Conservation (phyloP, 2,797 vertebrate genomes). For the Crypturellus tataupa region DNA sequence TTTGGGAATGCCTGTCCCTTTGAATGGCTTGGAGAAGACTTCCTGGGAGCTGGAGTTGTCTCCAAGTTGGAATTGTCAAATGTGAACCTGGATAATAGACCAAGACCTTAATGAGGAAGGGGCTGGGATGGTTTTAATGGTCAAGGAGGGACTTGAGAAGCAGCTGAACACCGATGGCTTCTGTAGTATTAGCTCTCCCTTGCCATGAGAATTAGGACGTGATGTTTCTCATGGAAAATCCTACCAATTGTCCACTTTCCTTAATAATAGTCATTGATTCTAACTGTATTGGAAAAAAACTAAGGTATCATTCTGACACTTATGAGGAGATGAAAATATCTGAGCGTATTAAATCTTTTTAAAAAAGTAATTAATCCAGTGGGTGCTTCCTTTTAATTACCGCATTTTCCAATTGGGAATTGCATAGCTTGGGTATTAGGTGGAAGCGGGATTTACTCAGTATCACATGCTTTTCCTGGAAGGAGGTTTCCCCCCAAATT, state of each 20-base stretch:
- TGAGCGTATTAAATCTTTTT: neutral
- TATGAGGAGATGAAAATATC: neutral
- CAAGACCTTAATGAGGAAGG: neutral
- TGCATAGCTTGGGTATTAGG: accelerated
- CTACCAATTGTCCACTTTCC: neutral
- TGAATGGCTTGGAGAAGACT: neutral
- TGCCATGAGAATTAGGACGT: neutral
- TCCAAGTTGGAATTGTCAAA: neutral
- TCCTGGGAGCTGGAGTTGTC: neutral
- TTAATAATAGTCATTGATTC: neutral
- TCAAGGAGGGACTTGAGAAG: neutral
- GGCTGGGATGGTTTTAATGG: neutral
- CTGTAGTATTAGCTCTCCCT: neutral
- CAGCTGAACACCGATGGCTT: neutral
- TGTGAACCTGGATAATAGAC: accelerated
- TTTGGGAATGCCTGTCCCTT: neutral
- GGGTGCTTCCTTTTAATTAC: neutral
- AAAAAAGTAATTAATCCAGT: neutral
- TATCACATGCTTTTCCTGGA: constrained; percentile 41
- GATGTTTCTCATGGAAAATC: neutral
- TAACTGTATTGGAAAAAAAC: neutral
- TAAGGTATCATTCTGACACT: neutral
- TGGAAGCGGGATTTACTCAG: neutral
- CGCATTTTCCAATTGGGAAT: neutral
- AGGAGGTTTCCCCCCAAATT: constrained; percentile 10